phyloP scores from a whole-genome alignment of 1,140 invertebrate species.

The Antheraea mylitta region DNA sequence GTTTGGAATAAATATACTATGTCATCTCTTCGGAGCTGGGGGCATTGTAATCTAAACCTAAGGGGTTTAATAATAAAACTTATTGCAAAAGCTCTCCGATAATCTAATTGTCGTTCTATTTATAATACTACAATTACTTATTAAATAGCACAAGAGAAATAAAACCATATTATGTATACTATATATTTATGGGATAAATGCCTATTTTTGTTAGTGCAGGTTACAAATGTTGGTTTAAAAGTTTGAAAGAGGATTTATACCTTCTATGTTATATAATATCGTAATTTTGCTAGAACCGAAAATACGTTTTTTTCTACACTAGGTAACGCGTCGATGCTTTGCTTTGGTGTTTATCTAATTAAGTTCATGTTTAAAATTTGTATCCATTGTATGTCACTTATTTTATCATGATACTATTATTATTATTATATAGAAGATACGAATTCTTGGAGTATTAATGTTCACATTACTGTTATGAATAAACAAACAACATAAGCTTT shows the following conservation, averaged over 20 bases:
- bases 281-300: not conserved
- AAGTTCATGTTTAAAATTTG: not conserved
- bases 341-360: not conserved
- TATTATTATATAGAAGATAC: not conserved
- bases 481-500: conserved; percentile 27
- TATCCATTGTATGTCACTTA: not conserved
- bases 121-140: not conserved
- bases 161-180: too few species aligned
- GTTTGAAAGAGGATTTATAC: not conserved
- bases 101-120: not conserved
- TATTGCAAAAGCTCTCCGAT: not conserved
- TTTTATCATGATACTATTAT: not conserved
- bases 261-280: not conserved
- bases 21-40: not conserved
- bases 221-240: not conserved
- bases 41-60: not conserved
- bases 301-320: not conserved
- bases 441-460: not conserved
- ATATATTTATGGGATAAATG: not conserved
- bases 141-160: not conserved
- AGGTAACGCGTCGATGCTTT: not conserved
- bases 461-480: conserved; percentile 19
- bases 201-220: not conserved
- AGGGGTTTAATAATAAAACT: not conserved
- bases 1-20: not conserved